These are phyloP conservation scores for Phalangium opilio DNA, from an alignment of 2,888 invertebrate genomes.

Conservation along the genomic window DNA sequence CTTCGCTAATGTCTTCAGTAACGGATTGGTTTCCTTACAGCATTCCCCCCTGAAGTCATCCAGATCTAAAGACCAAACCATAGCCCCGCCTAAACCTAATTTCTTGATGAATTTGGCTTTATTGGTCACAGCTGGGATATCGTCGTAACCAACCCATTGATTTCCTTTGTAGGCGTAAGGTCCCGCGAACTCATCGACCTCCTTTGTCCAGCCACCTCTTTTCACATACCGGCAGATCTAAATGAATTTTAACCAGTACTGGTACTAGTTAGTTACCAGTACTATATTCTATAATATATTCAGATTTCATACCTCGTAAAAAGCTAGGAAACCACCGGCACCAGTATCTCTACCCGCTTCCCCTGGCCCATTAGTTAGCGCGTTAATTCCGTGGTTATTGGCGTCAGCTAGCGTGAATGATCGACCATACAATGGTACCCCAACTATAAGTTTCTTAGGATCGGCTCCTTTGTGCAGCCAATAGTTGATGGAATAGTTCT, in stretches of 20 bases:
- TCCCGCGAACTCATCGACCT: background rate
- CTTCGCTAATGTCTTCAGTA: conserved; percentile 6
- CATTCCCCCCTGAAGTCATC: conserved; percentile 46
- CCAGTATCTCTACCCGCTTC: conserved; percentile 54
- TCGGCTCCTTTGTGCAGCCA: conserved; percentile 65
- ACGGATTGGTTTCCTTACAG: conserved; percentile 4
- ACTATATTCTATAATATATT: too few relatives aligned
- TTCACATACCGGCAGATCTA: conserved; percentile 45
- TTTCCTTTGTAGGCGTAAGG: conserved; percentile 15
- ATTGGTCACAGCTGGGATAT: conserved; percentile 8
- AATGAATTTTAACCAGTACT: too few relatives aligned
- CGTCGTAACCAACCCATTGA: conserved; percentile 19
- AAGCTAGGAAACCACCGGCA: conserved; percentile 58
- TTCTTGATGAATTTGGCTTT: conserved; percentile 38
- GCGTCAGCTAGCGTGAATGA: conserved; percentile 51
- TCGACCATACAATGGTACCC: conserved; percentile 79
- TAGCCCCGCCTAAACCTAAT: conserved; percentile 50
- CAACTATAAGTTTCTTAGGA: conserved; percentile 59
- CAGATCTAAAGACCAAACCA: conserved; percentile 62
- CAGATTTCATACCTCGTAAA: conserved; percentile 34
- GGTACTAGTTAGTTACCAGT: too few relatives aligned
- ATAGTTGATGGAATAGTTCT: conserved; percentile 68
- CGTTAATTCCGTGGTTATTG: conserved; percentile 46
- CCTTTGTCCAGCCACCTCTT: conserved; percentile 6
- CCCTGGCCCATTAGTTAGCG: conserved; percentile 53